phyloP scores from a whole-genome alignment of 2,113 vertebrate genomes.

The Mus musculus region GRCm39 chr12:40820501-40821000 shows the following conservation, averaged over 20 bases:
- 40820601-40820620: not conserved
- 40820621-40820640: not conserved
- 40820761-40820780: not conserved
- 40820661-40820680: not conserved
- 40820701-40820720: not conserved
- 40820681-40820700: not conserved
- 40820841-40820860: not conserved
- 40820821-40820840: no score
- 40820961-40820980: not conserved
- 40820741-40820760: not conserved
- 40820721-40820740: not conserved
- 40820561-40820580: not conserved
- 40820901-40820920: not conserved
- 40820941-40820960: not conserved
- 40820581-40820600: not conserved
- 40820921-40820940: not conserved
- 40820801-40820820: not conserved
- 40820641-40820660: not conserved
- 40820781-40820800: not conserved
- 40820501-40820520: not conserved
- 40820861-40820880: not conserved
- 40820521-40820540: not conserved
- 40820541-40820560: not conserved
- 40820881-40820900: not conserved
- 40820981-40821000: not conserved